Evolutionary conservation across 2,113 vertebrate genomes (phyloP), one percentile per base, ranked within the genome.

Genomic region (Acinonyx jubatus): DNA sequence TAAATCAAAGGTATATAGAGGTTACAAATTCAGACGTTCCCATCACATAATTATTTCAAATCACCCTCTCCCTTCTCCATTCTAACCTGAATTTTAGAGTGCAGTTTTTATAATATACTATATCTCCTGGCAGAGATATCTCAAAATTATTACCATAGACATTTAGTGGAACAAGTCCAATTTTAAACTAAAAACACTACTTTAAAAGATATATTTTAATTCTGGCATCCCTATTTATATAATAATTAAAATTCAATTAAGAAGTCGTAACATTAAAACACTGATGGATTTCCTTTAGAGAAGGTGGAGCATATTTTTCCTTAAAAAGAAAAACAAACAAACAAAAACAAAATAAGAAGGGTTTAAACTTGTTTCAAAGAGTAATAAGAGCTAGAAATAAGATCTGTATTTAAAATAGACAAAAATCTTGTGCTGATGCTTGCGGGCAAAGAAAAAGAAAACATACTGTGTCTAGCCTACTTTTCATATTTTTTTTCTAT

Each of bases 101-200:
- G 19, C 38, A 74, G 61, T 65, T 85, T 96, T 98, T 91, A 96
- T 80, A 80, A 78, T 48, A 78, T 15, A 96, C 82, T 92, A 2
- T 83, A 92, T 86, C 78, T 96, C 82, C 93, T 98, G 96, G 95
- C 91, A 61, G 6, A 36, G 68, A 71, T 57, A 69, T 91, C 93
- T 69, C 82, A 94, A 94, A 94, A 91, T 73, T 94, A 97, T 96
- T 86, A 97, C 85, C 88, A 80, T 48, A 95, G 96, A 97, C 74
- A 91, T 36, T 91, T 23, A 90, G 45, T 96, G 97, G 95, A 97
- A 96, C 48, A 63, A 57, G 73, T 95, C 97, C 98, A 98, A 89
- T 74, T 95, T 98, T 97, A 98, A 97, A 98, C 92, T 94, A 36
- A 97, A 97, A 96, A 95, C 95, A 93, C 91, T 79, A 76, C 95